phyloP scores from a whole-genome alignment of 2,888 invertebrate genomes.

The Phyllotreta cruciferae region DNA sequence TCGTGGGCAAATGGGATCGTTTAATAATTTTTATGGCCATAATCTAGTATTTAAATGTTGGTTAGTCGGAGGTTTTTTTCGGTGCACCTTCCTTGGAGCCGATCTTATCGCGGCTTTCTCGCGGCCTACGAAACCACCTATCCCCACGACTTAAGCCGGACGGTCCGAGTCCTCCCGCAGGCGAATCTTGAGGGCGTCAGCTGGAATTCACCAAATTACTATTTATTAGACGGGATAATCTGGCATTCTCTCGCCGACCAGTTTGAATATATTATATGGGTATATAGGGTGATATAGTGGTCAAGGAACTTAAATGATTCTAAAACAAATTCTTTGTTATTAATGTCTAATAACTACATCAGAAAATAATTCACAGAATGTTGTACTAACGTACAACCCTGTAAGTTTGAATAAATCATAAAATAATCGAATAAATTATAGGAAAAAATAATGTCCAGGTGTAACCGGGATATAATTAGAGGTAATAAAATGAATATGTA shows the following conservation, averaged over 20 bases:
- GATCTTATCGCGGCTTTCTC: conserved; percentile 11
- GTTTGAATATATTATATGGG: conserved; percentile 10
- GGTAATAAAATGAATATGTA: too few relatives aligned
- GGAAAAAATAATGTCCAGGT: too few relatives aligned
- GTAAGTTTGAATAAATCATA: too few relatives aligned
- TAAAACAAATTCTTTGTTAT: too few relatives aligned
- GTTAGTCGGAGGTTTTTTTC: conserved; percentile 5
- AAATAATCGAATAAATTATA: too few relatives aligned
- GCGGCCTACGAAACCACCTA: conserved; percentile 9
- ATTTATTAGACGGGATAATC: conserved; percentile 25
- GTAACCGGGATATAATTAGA: too few relatives aligned
- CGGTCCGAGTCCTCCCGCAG: conserved; percentile 20
- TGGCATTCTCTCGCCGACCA: not conserved
- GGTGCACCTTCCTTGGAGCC: conserved; percentile 2
- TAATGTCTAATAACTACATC: too few relatives aligned
- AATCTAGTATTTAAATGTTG: conserved; percentile 10
- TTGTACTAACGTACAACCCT: not conserved
- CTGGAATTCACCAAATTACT: conserved; percentile 25
- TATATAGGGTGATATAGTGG: not conserved
- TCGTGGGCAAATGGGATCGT: not conserved
- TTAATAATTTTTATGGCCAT: conserved; percentile 7
- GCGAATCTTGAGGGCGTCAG: conserved; percentile 23
- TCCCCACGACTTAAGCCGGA: conserved; percentile 17
- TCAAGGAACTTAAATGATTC: too few relatives aligned
- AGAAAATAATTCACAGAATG: not conserved